Evolutionary conservation across 92 coral and sea anemone genomes (phyloP), one percentile per base, ranked within the genome.

Genomic region (Zoanthus gigantus): DNA sequence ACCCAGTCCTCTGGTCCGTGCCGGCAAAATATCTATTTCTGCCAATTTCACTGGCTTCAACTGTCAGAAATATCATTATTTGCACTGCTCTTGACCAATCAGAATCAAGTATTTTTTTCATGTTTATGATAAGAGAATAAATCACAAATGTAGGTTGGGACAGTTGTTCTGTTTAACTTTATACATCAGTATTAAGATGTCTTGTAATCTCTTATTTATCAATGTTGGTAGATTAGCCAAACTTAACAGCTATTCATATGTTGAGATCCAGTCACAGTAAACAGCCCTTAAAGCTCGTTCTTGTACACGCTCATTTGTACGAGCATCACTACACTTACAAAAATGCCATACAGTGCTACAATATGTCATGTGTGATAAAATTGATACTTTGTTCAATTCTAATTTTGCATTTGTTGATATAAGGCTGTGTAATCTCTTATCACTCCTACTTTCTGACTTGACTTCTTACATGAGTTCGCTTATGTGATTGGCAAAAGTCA

Each of bases 341-440:
- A 87, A 87, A 52, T 87, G 90, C 90, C 85, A 78, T 42, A 67
- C 77, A 50, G 48, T 42, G 60, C 83, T 75, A 78, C 86, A 87
- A 65, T 78, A 78, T 18, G 53, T 87, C 53, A 87, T 17, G 50
- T 76, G 65, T 32, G 85, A 79, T 47, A 87, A 63, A 77, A 87
- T 87, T 42, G 85, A 86, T 66, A 78, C 71, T 77, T 77, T 87
- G 56, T 61, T 78, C 77, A 87, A 74, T 60, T 87, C 68, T 30
- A 87, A 83, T 50, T 87, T 87, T 7, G 84, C 58, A 50, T 46
- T 68, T 30, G 78, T 83, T 15, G 63, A 78, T 67, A 83, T 83
- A 52, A 47, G 31, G 67, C 54, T 86, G 48, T 73, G 78, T 44
- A 74, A 79, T 57, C 89, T 86, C 89, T 75, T 86, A 56, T 50